phyloP scores from a whole-genome alignment of 1,140 invertebrate species.

The Drosophila elegans region DNA sequence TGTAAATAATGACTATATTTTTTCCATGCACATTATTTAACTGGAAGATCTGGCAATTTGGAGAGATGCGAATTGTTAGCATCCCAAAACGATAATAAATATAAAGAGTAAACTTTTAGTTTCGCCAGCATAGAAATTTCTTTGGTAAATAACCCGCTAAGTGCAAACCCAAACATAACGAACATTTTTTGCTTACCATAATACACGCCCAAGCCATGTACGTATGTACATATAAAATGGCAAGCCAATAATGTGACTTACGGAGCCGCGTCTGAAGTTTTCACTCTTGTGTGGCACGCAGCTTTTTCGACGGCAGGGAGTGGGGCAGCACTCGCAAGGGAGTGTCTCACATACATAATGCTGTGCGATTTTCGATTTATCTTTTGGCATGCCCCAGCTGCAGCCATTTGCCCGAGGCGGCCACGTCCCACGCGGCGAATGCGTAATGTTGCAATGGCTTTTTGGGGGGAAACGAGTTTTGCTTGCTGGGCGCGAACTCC shows the following conservation, averaged over 20 bases:
- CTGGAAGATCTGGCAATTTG: too few relatives aligned
- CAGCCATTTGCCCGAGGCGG: constrained; percentile 30
- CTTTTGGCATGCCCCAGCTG: constrained; percentile 51
- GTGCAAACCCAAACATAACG: constrained; percentile 47
- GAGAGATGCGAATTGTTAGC: too few relatives aligned
- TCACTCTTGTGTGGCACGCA: constrained; percentile 53
- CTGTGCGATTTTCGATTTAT: constrained; percentile 8
- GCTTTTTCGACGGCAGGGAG: constrained; percentile 33
- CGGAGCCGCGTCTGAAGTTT: constrained; percentile 39
- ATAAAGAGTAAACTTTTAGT: background rate
- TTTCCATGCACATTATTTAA: too few relatives aligned
- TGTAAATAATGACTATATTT: too few relatives aligned
- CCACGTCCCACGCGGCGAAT: constrained; percentile 67
- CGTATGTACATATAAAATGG: constrained; percentile 7
- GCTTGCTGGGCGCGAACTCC: constrained; percentile 7
- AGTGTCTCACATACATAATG: constrained; percentile 65
- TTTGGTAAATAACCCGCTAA: constrained; percentile 37
- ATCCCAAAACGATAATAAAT: too few relatives aligned
- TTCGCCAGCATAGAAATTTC: constrained; percentile 1
- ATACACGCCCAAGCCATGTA: constrained; percentile 26
- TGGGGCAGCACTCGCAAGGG: constrained; percentile 8
- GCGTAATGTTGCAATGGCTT: constrained; percentile 59
- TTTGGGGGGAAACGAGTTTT: constrained; percentile 53
- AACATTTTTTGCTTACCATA: constrained; percentile 25
- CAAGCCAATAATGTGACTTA: constrained; percentile 5